phyloP scores from a whole-genome alignment of 2,113 vertebrate genomes.

The Nettapus auritus region DNA sequence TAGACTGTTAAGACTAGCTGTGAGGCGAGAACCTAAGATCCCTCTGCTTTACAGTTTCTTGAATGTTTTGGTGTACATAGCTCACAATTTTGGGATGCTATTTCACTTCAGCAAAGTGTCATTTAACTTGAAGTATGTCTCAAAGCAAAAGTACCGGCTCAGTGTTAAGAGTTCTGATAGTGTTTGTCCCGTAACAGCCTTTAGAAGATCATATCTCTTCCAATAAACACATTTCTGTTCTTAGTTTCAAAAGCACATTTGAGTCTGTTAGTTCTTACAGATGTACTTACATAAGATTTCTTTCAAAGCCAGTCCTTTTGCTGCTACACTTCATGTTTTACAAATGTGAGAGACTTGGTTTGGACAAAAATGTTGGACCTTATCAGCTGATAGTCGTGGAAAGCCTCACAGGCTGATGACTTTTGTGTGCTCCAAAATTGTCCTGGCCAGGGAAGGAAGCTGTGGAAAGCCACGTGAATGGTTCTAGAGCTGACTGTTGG shows the following conservation, averaged over 20 bases:
- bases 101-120: background rate
- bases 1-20: background rate
- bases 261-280: background rate
- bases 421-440: background rate
- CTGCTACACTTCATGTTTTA: background rate
- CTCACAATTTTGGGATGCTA: background rate
- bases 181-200: background rate
- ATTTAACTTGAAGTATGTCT: background rate
- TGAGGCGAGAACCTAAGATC: background rate
- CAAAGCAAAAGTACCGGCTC: background rate
- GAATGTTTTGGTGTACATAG: background rate
- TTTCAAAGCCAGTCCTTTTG: background rate
- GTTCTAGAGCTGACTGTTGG: background rate
- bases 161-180: background rate
- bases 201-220: background rate
- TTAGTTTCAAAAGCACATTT: background rate
- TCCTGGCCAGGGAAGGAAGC: background rate
- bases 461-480: background rate
- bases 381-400: background rate
- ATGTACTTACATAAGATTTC: background rate
- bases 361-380: background rate
- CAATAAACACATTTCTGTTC: background rate
- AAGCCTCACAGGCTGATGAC: background rate
- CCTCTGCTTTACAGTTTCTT: background rate
- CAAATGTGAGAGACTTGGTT: background rate